Evolutionary conservation across 2,113 vertebrate species (phyloP).

Genomic region (Eurystomus gularis): DNA sequence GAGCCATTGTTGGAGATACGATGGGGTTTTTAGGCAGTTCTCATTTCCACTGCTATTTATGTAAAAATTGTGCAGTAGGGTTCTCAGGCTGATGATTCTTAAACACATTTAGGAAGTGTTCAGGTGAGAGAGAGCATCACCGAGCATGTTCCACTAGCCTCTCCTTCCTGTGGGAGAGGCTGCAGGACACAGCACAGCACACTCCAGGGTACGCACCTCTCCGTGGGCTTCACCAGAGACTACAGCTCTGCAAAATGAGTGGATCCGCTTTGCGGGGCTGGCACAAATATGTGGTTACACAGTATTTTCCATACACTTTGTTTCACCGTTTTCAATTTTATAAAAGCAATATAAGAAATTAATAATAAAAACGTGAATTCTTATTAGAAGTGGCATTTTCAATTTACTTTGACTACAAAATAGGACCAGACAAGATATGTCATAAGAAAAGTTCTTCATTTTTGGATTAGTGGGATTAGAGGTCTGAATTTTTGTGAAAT

Average conservation of each 20-base stretch:
- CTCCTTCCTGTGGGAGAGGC: not conserved
- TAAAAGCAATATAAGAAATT: not conserved
- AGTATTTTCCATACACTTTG: not conserved
- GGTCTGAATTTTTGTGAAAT: not conserved
- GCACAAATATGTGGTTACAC: not conserved
- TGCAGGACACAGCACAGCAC: not conserved
- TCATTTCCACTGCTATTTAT: not conserved
- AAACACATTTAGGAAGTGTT: not conserved
- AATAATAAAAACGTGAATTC: not conserved
- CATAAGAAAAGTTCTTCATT: not conserved
- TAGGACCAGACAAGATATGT: not conserved
- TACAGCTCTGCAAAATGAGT: not conserved
- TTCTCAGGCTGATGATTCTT: not conserved
- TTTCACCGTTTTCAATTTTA: not conserved
- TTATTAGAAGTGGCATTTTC: not conserved
- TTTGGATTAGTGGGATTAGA: constrained; percentile 29
- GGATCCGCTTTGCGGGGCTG: not conserved
- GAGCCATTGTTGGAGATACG: rapidly evolving
- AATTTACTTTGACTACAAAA: not conserved
- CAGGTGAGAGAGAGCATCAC: not conserved
- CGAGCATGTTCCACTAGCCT: not conserved
- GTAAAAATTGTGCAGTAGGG: not conserved
- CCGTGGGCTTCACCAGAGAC: not conserved
- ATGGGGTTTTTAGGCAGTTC: rapidly evolving
- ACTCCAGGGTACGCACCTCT: not conserved